Evolutionary conservation across 2,113 vertebrate species (phyloP).

Genomic region (Balaeniceps rex): DNA sequence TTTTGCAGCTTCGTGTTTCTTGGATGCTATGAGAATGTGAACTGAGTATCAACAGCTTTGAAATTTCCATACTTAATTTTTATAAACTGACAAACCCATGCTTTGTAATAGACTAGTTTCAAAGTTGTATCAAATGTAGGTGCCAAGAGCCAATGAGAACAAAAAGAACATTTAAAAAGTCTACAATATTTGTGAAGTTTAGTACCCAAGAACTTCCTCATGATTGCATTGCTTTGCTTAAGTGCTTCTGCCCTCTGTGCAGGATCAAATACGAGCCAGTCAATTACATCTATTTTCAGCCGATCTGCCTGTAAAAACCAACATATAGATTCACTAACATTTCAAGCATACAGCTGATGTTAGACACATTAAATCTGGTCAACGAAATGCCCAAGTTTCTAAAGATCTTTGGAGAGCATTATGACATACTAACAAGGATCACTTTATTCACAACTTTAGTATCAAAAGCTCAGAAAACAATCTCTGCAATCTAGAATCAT

Average conservation of each 20-base stretch:
- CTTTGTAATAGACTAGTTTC: not conserved
- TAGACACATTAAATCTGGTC: not conserved
- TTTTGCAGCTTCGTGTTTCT: slow-evolving; percentile 95
- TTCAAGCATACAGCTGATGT: not conserved
- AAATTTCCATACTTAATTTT: not conserved
- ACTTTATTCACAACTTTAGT: not conserved
- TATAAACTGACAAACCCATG: not conserved
- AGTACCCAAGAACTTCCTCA: slow-evolving; percentile 95
- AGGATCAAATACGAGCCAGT: slow-evolving; percentile 95
- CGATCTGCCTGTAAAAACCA: slow-evolving; percentile 82
- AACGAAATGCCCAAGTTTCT: not conserved
- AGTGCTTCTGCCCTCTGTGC: slow-evolving; percentile 92
- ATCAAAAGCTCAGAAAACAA: not conserved
- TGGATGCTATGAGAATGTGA: slow-evolving; percentile 78
- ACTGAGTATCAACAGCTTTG: not conserved
- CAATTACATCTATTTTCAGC: slow-evolving; percentile 92
- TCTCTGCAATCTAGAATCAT: not conserved
- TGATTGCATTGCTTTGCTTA: slow-evolving; percentile 98
- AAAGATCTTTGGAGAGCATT: not conserved
- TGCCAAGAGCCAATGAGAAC: not conserved
- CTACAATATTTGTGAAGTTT: not conserved
- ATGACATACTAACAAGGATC: not conserved
- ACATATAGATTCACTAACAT: not conserved
- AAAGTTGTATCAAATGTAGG: not conserved
- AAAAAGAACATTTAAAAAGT: not conserved